A percentile compares a stretch with the other conserved stretches of the same genome.
phyloP scores from a whole-genome alignment of 2,113 vertebrate genomes.

The Gavia stellata region DNA sequence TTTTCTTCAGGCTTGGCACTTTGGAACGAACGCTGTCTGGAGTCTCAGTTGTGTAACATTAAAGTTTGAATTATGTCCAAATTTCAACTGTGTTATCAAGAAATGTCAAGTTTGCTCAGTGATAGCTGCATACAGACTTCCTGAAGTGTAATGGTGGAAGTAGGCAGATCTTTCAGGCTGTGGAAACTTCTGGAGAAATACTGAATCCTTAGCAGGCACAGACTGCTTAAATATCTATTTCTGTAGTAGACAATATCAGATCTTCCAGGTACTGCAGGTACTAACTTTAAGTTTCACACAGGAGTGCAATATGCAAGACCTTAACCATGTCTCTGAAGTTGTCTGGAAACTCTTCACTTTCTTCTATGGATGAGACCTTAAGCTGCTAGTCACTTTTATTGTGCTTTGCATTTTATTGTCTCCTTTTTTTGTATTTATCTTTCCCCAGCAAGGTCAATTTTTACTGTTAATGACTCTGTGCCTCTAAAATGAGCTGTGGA shows the following conservation, averaged over 20 bases:
- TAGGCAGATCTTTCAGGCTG: background rate
- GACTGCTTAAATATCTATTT: background rate
- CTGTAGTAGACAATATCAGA: background rate
- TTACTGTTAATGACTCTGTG: background rate
- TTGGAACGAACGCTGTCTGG: background rate
- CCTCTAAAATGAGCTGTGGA: background rate
- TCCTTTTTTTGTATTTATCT: background rate
- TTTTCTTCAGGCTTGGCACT: background rate
- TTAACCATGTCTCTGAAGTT: background rate
- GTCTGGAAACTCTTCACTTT: background rate
- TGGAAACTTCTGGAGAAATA: background rate
- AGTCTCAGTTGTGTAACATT: slow-evolving; percentile 15
- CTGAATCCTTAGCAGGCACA: background rate
- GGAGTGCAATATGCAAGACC: background rate
- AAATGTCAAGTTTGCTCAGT: slow-evolving; percentile 30
- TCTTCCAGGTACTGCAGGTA: background rate
- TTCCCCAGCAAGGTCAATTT: background rate
- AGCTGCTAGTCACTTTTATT: background rate
- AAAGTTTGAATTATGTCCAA: slow-evolving; percentile 37
- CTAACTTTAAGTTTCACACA: background rate
- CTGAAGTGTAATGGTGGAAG: background rate
- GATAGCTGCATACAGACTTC: background rate
- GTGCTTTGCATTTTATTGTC: background rate
- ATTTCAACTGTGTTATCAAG: slow-evolving; percentile 26
- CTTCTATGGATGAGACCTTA: background rate